These are phyloP conservation scores for Bombus fervidus DNA, from an alignment of 1,140 invertebrate species.

Conservation along the genomic window DNA sequence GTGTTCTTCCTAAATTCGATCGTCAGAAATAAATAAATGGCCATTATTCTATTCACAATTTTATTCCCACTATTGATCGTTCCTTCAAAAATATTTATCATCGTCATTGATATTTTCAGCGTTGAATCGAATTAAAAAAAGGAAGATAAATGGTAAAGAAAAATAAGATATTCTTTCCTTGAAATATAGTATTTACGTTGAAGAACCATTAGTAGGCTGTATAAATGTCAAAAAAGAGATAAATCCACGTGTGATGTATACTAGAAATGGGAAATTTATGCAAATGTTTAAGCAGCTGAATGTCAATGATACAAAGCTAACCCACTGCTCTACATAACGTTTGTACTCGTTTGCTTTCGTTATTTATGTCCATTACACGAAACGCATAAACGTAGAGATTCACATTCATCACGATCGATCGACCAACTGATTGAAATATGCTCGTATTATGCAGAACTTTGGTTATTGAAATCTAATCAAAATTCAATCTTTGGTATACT, in stretches of 20 bases:
- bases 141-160: neutral
- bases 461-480: neutral
- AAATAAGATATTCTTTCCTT: neutral
- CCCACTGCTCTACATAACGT: slow-evolving; percentile 14
- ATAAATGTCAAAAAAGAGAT: neutral
- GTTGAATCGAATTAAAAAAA: neutral
- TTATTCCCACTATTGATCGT: no score
- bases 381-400: neutral
- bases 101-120: neutral
- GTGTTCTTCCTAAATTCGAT: no score
- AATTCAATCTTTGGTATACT: neutral
- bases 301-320: slow-evolving; percentile 25
- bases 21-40: no score
- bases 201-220: neutral
- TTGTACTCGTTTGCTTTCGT: neutral
- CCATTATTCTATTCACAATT: no score
- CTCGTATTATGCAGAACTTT: neutral
- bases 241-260: neutral
- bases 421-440: neutral
- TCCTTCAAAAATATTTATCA: no score
- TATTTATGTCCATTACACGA: neutral
- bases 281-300: slow-evolving; percentile 21
- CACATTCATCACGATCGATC: neutral
- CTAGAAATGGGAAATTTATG: slow-evolving; percentile 11
- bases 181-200: neutral